A percentile compares a stretch with the other conserved stretches of the same genome.
phyloP scores from a whole-genome alignment of 1,140 invertebrate genomes.

The Drosophila sp. region DNA sequence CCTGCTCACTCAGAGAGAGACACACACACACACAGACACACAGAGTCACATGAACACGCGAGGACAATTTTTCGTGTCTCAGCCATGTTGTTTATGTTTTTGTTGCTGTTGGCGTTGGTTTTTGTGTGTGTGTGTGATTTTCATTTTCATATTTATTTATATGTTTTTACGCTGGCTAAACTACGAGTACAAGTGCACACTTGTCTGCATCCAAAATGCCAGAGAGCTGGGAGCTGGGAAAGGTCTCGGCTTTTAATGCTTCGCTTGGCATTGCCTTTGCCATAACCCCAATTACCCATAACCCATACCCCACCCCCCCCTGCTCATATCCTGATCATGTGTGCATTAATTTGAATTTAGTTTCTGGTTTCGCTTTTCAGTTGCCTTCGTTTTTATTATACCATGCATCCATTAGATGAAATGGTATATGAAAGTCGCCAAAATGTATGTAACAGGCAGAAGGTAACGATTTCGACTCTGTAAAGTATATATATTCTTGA shows the following conservation, averaged over 20 bases:
- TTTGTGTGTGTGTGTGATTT: constrained; percentile 52
- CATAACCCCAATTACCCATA: neutral
- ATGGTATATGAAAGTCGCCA: no score
- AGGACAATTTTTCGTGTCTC: constrained; percentile 51
- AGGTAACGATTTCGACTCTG: no score
- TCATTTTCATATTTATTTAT: constrained; percentile 53
- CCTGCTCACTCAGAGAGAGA: constrained; percentile 44
- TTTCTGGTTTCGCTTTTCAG: constrained; percentile 35
- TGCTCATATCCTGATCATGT: constrained; percentile 35
- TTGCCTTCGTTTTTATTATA: neutral
- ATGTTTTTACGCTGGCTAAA: constrained; percentile 61
- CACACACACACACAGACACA: constrained; percentile 16
- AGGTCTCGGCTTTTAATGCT: constrained; percentile 57
- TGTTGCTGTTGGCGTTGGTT: constrained; percentile 32
- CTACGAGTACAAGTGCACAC: constrained; percentile 75
- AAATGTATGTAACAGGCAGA: no score
- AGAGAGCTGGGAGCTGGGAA: neutral
- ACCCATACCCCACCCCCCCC: neutral
- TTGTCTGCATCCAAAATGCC: constrained; percentile 56
- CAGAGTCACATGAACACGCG: constrained; percentile 2
- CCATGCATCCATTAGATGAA: no score
- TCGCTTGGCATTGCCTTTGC: constrained; percentile 39
- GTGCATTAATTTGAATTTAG: constrained; percentile 72
- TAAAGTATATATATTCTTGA: no score
- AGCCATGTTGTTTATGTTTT: constrained; percentile 26